These are phyloP conservation scores for Plusia festucae DNA, from an alignment of 2,888 invertebrate species.

Conservation along the genomic window DNA sequence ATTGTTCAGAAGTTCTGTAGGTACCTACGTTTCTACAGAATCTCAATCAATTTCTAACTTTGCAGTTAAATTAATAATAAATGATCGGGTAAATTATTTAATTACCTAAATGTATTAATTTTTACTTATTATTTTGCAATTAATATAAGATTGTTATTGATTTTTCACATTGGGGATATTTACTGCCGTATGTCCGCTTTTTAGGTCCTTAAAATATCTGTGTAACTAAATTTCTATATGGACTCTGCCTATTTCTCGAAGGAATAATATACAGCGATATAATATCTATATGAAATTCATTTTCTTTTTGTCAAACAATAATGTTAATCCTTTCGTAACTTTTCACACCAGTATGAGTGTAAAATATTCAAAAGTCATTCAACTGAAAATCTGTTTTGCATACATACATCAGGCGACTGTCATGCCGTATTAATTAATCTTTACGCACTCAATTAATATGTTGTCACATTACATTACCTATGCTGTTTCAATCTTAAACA, in stretches of 20 bases:
- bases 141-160: no score
- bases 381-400: neutral
- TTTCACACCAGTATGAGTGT: neutral
- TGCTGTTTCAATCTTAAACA: no score
- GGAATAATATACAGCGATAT: neutral
- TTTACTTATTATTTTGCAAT: no score
- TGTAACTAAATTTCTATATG: no score
- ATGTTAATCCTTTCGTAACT: neutral
- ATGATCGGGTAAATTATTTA: neutral
- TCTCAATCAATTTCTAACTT: slow-evolving; percentile 1
- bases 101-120: no score
- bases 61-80: neutral
- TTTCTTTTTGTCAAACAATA: neutral
- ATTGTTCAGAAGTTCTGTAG: neutral
- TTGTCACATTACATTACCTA: no score
- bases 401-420: slow-evolving; percentile 1
- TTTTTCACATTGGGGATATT: no score
- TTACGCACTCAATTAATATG: neutral
- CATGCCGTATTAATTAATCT: neutral
- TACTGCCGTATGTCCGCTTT: no score
- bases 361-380: neutral
- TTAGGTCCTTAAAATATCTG: no score
- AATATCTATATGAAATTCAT: neutral
- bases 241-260: no score
- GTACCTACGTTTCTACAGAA: neutral